phyloP scores from a whole-genome alignment of 2,797 vertebrate genomes.

The Ciconia nigra region DNA sequence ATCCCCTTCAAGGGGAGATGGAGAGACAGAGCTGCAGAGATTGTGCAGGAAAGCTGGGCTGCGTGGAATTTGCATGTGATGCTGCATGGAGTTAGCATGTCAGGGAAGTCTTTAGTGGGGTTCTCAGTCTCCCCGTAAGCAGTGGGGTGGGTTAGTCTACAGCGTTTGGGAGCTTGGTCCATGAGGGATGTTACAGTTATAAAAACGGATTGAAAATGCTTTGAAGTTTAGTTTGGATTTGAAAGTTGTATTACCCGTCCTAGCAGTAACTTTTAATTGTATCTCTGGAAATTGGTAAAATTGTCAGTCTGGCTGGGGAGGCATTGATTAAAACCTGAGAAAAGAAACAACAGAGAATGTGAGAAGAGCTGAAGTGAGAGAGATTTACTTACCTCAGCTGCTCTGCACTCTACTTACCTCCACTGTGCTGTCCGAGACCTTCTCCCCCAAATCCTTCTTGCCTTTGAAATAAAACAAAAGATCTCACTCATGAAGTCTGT shows the following conservation, averaged over 20 bases:
- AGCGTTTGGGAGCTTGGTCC: slow-evolving; percentile 64
- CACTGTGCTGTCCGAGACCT: slow-evolving; percentile 88
- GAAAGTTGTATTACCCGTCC: slow-evolving; percentile 79
- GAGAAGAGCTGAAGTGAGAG: slow-evolving; percentile 78
- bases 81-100: slow-evolving; percentile 65
- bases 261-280: slow-evolving; percentile 85
- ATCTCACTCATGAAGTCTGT: background rate
- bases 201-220: slow-evolving; percentile 69
- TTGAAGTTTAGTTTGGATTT: slow-evolving; percentile 72
- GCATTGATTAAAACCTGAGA: slow-evolving; percentile 85
- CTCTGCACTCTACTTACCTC: slow-evolving; percentile 91
- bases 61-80: slow-evolving; percentile 47
- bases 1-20: background rate
- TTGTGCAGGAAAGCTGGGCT: slow-evolving; percentile 53
- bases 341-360: slow-evolving; percentile 83
- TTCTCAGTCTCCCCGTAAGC: slow-evolving; percentile 59
- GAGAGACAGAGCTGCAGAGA: slow-evolving; percentile 53
- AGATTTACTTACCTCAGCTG: slow-evolving; percentile 76
- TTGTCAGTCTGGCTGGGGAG: slow-evolving; percentile 85
- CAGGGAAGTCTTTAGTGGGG: slow-evolving; percentile 26
- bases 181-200: slow-evolving; percentile 73
- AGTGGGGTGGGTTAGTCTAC: slow-evolving; percentile 68
- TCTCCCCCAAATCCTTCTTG: slow-evolving; percentile 88
- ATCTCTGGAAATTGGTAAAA: slow-evolving; percentile 85
- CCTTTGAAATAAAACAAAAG: slow-evolving; percentile 80